phyloP scores from a whole-genome alignment of 2,113 vertebrate species.

The Saccopteryx leptura region DNA sequence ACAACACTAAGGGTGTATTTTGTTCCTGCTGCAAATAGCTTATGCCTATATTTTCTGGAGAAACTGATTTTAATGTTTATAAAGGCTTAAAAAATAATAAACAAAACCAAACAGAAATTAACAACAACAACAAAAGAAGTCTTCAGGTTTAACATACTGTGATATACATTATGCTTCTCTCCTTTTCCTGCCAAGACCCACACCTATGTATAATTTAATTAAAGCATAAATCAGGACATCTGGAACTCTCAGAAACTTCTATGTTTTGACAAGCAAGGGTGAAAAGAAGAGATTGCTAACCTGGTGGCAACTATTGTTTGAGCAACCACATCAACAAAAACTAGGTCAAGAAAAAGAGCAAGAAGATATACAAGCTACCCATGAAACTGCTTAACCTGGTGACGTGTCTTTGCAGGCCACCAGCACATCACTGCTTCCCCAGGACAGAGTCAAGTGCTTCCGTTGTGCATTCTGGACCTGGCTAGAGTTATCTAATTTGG shows the following conservation, averaged over 20 bases:
- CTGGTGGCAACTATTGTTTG: not conserved
- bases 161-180: not conserved
- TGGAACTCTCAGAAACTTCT: not conserved
- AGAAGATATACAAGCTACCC: not conserved
- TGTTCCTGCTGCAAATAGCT: not conserved
- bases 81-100: not conserved
- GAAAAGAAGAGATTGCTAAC: not conserved
- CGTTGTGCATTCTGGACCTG: accelerated
- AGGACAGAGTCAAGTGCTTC: not conserved
- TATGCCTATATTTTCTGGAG: not conserved
- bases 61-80: not conserved
- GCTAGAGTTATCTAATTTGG: not conserved
- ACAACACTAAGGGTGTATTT: not conserved
- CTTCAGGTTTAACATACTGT: not conserved
- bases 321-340: not conserved
- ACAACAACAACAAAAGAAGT: not conserved
- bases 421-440: not conserved
- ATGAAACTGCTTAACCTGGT: not conserved
- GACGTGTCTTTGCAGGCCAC: not conserved
- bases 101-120: not conserved
- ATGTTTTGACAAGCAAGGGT: not conserved
- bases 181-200: no score
- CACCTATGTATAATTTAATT: not conserved
- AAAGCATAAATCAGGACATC: not conserved
- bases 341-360: not conserved